Percentiles rank a stretch among this genome's conserved stretches.
phyloP scores from a whole-genome alignment of 2,888 invertebrate genomes.

The Campoplex nolae region DNA sequence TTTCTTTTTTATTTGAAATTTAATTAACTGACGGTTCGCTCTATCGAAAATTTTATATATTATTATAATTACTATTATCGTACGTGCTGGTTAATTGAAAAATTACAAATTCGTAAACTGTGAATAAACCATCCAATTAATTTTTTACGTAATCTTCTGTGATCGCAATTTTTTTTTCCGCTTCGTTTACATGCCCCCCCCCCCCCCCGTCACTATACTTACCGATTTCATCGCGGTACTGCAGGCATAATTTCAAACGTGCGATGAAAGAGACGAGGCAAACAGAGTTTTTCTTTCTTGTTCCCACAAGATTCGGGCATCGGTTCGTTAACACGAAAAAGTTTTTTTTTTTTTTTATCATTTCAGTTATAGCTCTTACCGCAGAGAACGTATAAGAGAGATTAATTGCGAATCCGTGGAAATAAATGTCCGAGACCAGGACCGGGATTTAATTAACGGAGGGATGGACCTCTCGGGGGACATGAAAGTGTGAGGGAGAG shows the following conservation, averaged over 20 bases:
- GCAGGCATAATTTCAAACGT: conserved; percentile 12
- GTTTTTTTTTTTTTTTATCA: conserved; percentile 8
- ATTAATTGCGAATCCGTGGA: conserved; percentile 67
- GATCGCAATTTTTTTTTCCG: neutral
- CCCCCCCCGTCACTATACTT: neutral
- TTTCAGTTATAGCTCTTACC: conserved; percentile 47
- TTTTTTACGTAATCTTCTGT: neutral
- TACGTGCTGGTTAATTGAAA: neutral
- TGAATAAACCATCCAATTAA: conserved; percentile 6
- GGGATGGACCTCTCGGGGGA: conserved; percentile 35
- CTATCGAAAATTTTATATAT: neutral
- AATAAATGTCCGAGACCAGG: conserved; percentile 62
- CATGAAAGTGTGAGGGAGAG: conserved; percentile 1
- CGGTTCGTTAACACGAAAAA: conserved; percentile 57
- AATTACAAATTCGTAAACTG: neutral
- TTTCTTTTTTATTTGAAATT: neutral
- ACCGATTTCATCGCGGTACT: neutral
- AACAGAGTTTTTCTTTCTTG: conserved; percentile 27
- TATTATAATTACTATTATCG: neutral
- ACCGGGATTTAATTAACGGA: conserved; percentile 65
- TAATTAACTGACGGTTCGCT: neutral
- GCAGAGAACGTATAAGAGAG: conserved; percentile 52
- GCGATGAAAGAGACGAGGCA: conserved; percentile 31
- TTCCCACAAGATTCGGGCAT: conserved; percentile 25
- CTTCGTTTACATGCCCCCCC: neutral